phyloP scores from a whole-genome alignment of 2,113 vertebrate species.

The Raja brachyura region DNA sequence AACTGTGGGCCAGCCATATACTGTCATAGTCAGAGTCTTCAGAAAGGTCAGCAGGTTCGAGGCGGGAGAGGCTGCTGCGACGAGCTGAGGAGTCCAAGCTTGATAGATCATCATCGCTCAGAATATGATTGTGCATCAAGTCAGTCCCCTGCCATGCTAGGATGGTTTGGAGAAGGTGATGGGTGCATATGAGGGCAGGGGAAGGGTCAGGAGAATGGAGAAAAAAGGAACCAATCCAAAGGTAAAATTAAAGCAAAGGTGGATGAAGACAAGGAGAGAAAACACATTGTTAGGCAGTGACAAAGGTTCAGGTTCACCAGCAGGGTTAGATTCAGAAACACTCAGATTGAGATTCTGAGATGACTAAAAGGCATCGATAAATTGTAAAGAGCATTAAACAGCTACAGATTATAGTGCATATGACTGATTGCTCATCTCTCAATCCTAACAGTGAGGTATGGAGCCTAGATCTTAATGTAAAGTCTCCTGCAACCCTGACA shows the following conservation, averaged over 20 bases:
- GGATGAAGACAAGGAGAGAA: constrained; percentile 80
- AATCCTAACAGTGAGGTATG: background rate
- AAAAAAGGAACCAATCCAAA: constrained; percentile 68
- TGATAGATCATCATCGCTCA: constrained; percentile 91
- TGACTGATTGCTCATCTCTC: background rate
- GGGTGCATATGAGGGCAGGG: constrained; percentile 57
- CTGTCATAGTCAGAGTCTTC: constrained; percentile 99
- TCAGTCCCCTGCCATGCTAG: constrained; percentile 99
- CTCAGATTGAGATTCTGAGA: background rate
- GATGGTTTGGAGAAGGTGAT: constrained; percentile 50
- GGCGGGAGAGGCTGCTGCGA: constrained; percentile 93
- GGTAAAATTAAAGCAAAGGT: constrained; percentile 70
- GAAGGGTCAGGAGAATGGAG: constrained; percentile 53
- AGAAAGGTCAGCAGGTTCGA: constrained; percentile 92
- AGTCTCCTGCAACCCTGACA: background rate
- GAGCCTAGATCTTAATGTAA: no score
- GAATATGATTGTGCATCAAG: constrained; percentile 99
- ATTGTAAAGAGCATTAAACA: background rate
- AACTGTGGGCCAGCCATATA: constrained; percentile 99
- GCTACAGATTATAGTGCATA: background rate
- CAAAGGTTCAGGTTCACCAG: constrained; percentile 47
- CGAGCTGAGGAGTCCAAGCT: constrained; percentile 86
- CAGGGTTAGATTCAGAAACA: constrained; percentile 45
- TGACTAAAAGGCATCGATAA: background rate
- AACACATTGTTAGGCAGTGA: constrained; percentile 68